Evolutionary conservation across 2,888 invertebrate genomes (phyloP).

Genomic region (Parasteatoda lunata): DNA sequence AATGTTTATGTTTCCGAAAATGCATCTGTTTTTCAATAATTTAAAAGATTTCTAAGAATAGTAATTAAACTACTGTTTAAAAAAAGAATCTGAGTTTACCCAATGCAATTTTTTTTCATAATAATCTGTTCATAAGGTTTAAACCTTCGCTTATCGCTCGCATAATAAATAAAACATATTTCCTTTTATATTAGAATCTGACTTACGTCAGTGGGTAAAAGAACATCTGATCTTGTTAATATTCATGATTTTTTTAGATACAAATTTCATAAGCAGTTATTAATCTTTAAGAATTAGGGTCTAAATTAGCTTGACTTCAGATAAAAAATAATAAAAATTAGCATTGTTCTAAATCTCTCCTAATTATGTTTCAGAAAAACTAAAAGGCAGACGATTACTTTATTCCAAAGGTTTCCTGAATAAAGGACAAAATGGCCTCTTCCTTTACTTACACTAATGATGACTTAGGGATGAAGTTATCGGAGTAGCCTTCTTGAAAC

Average conservation of each 20-base stretch:
- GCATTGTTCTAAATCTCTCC: slow-evolving; percentile 39
- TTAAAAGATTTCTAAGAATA: no score
- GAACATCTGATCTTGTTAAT: no score
- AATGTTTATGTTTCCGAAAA: no score
- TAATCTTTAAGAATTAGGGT: neutral
- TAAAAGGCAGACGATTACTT: slow-evolving; percentile 39
- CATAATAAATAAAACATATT: no score
- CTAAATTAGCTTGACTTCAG: neutral
- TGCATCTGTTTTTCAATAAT: no score
- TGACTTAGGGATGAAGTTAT: slow-evolving; percentile 41
- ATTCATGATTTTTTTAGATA: neutral
- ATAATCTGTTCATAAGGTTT: no score
- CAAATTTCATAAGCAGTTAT: neutral
- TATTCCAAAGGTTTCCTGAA: slow-evolving; percentile 13
- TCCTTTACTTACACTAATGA: slow-evolving; percentile 33
- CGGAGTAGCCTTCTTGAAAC: slow-evolving; percentile 36
- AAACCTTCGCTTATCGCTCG: no score
- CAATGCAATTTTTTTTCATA: no score
- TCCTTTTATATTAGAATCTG: no score
- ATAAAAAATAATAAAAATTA: slow-evolving; percentile 8
- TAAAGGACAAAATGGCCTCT: slow-evolving; percentile 32
- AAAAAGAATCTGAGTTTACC: no score
- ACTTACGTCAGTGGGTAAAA: no score
- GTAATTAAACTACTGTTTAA: no score
- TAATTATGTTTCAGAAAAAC: slow-evolving; percentile 43